Conservation (phyloP, 2,113 vertebrate species). For the Mustelus asterias region DNA sequence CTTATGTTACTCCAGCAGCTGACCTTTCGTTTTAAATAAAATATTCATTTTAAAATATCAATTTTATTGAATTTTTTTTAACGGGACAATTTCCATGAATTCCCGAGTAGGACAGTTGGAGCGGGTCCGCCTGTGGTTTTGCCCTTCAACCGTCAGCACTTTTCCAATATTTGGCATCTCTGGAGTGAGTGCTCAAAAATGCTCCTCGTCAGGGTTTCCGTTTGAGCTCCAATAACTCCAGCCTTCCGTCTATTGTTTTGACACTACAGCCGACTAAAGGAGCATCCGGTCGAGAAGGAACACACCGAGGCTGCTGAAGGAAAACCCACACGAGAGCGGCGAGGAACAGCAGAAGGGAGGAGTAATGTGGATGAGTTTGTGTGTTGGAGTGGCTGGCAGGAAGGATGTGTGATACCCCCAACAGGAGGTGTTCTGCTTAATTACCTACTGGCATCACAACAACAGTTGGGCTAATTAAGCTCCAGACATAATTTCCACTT, state of each 20-base stretch:
- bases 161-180: neutral
- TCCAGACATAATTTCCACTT: neutral
- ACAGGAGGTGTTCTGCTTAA: neutral
- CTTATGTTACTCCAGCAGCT: too few relatives aligned
- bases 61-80: neutral
- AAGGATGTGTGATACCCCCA: neutral
- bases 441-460: neutral
- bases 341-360: neutral
- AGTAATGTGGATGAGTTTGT: neutral
- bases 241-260: slow-evolving; percentile 26
- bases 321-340: neutral
- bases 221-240: neutral
- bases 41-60: neutral
- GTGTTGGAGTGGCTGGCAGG: neutral
- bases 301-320: neutral
- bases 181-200: neutral
- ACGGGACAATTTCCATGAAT: neutral
- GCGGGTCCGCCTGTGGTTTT: neutral
- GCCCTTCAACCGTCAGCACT: neutral
- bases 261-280: neutral
- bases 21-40: too few relatives aligned
- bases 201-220: neutral
- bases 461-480: neutral
- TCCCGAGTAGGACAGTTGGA: neutral
- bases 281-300: slow-evolving; percentile 15